These are phyloP conservation scores for Drosophila gunungcola DNA, from an alignment of 1,140 invertebrate genomes.

Conservation along the genomic window DNA sequence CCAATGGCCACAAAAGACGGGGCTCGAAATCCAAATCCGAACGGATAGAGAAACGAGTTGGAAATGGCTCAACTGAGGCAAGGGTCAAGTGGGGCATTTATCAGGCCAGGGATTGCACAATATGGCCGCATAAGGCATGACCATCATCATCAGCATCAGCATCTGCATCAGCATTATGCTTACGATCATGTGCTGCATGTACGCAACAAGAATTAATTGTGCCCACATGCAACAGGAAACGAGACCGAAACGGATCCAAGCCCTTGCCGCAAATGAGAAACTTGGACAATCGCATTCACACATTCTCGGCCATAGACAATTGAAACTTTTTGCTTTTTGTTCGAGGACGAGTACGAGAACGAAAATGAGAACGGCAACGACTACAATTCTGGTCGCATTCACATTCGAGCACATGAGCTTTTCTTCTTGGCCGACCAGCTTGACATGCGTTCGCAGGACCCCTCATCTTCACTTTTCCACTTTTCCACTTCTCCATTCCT, in stretches of 20 bases:
- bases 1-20: slow-evolving; percentile 24
- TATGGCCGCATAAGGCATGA: slow-evolving; percentile 36
- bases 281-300: slow-evolving; percentile 76
- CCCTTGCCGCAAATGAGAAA: slow-evolving; percentile 51
- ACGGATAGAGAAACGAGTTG: slow-evolving; percentile 3
- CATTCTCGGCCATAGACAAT: slow-evolving; percentile 73
- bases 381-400: slow-evolving; percentile 61
- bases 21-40: neutral
- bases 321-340: slow-evolving; percentile 68
- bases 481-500: slow-evolving; percentile 14
- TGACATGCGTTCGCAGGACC: slow-evolving; percentile 46
- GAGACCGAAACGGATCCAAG: slow-evolving; percentile 33
- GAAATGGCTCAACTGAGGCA: neutral
- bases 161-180: slow-evolving; percentile 45
- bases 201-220: slow-evolving; percentile 69
- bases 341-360: slow-evolving; percentile 9
- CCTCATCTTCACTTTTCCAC: slow-evolving; percentile 4
- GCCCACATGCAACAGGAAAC: slow-evolving; percentile 71
- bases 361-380: slow-evolving; percentile 7
- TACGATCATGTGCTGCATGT: slow-evolving; percentile 35
- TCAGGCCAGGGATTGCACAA: slow-evolving; percentile 39
- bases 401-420: slow-evolving; percentile 65
- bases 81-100: slow-evolving; percentile 40
- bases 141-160: slow-evolving; percentile 22
- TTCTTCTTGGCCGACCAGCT: slow-evolving; percentile 38